These are phyloP conservation scores for Neodiprion pinetum DNA, from an alignment of 1,140 invertebrate species.

Conservation along the genomic window DNA sequence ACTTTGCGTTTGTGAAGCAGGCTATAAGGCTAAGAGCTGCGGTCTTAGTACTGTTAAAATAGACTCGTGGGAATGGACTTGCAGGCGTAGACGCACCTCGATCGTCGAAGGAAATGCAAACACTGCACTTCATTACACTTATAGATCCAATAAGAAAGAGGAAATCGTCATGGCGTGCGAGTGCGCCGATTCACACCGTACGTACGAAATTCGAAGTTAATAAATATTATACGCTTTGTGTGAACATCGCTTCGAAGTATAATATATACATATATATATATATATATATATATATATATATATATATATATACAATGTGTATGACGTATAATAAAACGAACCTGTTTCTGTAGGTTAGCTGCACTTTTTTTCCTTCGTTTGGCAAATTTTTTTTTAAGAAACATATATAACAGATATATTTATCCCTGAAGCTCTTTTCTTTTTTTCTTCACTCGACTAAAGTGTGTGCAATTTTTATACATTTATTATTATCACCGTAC, in stretches of 20 bases:
- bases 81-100: slow-evolving; percentile 20
- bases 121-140: slow-evolving; percentile 6
- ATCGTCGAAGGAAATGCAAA: background rate
- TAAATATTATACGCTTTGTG: no score
- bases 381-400: no score
- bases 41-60: slow-evolving; percentile 28
- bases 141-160: no score
- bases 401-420: no score
- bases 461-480: background rate
- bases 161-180: no score
- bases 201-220: no score
- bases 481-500: background rate
- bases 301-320: background rate
- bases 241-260: background rate
- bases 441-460: no score
- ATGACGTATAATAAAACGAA: background rate
- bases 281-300: background rate
- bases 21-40: slow-evolving; percentile 2
- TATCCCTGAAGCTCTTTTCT: no score
- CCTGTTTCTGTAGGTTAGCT: no score
- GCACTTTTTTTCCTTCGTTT: no score
- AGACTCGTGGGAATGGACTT: slow-evolving; percentile 37
- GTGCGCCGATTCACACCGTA: no score
- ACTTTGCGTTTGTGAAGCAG: slow-evolving; percentile 39
- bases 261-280: background rate